Evolutionary conservation across 2,113 vertebrate species (phyloP).

Genomic region (Scartelaos histophorus): DNA sequence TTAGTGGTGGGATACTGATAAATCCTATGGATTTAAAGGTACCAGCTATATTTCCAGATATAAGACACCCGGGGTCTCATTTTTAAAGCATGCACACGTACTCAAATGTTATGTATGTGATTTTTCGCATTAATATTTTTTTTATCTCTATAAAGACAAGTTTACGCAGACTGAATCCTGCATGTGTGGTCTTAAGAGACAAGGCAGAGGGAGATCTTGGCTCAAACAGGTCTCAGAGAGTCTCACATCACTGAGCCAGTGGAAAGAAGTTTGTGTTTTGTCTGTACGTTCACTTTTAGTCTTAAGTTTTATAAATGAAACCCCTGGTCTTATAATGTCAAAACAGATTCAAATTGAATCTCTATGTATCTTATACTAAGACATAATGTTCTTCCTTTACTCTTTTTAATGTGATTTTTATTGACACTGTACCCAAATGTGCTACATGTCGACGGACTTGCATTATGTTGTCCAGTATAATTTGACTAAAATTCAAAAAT

Average conservation of each 20-base stretch:
- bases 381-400: constrained; percentile 2
- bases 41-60: constrained; percentile 62
- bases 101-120: too few species aligned
- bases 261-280: too few species aligned
- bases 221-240: too few species aligned
- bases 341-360: constrained; percentile 91
- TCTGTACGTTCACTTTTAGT: too few species aligned
- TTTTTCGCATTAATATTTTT: too few species aligned
- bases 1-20: constrained; percentile 50
- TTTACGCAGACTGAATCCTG: too few species aligned
- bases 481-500: not conserved
- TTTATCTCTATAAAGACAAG: too few species aligned
- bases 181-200: too few species aligned
- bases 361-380: constrained; percentile 78
- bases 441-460: not conserved
- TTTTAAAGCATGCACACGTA: too few species aligned
- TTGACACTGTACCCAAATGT: not conserved
- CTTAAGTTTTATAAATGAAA: too few species aligned
- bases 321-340: constrained; percentile 66
- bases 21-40: constrained; percentile 88
- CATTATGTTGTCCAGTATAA: not conserved
- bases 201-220: too few species aligned
- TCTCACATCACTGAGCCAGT: too few species aligned
- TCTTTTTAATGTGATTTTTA: not conserved
- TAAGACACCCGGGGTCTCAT: constrained; percentile 48